A percentile compares a stretch with the other conserved stretches of the same genome.
phyloP scores from a whole-genome alignment of 2,888 invertebrate species.

The Polyommatus iphigenia region DNA sequence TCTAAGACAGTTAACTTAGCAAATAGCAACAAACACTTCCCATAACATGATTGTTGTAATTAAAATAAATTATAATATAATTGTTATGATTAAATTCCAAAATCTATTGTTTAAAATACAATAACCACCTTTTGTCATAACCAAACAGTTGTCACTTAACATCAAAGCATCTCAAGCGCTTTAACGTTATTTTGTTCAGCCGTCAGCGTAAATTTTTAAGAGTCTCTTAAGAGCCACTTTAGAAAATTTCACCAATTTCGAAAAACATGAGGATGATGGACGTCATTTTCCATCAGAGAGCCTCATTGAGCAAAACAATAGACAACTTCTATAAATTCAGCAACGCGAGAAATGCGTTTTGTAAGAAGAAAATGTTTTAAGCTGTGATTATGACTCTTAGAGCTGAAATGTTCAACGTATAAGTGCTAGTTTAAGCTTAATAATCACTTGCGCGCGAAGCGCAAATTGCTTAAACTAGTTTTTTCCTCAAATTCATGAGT shows the following conservation, averaged over 20 bases:
- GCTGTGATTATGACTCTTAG: background rate
- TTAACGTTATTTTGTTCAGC: background rate
- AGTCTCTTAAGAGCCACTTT: slow-evolving; percentile 41
- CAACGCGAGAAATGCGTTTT: slow-evolving; percentile 21
- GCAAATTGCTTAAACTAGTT: background rate
- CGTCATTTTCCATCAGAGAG: slow-evolving; percentile 45
- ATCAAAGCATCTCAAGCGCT: background rate
- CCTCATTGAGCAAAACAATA: slow-evolving; percentile 54
- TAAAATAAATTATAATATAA: background rate
- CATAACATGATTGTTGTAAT: background rate
- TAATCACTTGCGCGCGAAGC: background rate
- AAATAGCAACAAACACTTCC: too few relatives aligned
- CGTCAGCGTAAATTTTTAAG: background rate
- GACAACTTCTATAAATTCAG: slow-evolving; percentile 39
- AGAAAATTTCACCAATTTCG: slow-evolving; percentile 38
- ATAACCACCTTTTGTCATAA: background rate
- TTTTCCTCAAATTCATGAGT: too few relatives aligned
- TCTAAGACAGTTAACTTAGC: too few relatives aligned
- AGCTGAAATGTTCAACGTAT: background rate
- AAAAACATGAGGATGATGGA: slow-evolving; percentile 38
- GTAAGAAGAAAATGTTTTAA: background rate
- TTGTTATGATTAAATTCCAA: background rate
- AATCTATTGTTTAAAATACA: background rate
- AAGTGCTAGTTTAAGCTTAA: background rate
- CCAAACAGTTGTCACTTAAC: slow-evolving; percentile 10